Evolutionary conservation across 2,797 vertebrate species (phyloP), one percentile per base, ranked within the genome.

Genomic region (Squalus acanthias): DNA sequence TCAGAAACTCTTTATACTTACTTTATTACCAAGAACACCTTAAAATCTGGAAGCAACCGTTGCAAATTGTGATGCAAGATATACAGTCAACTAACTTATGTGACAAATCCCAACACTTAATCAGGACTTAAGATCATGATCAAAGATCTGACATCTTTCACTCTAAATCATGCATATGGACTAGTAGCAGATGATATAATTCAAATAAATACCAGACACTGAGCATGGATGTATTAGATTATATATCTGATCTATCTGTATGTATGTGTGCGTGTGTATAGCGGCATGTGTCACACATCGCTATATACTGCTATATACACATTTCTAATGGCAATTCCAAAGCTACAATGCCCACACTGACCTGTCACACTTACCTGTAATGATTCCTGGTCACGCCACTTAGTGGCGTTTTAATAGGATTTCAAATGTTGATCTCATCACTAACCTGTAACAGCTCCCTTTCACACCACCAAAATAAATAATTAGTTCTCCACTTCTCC

Each of bases 391-490:
- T 93, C 65, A 69, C 20, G 24, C 33, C n/a, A 67, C n/a, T 67
- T n/a, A 6, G 33, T 93, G 91, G 17, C 1, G 9, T 65, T 93
- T 69, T 93, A 93, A 93, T 39, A 69, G 91, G 13, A 93, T 46
- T 93, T 92, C 65, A 63, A 69, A 46, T 93, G 91, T 93, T 69
- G n/a, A 39, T 46, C 5, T 24, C 5, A 67, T 93, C 91, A 69
- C 33, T 93, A 93, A 93, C 33, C 63, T 93, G 63, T 39, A 93
- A 67, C 33, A 67, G 63, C 60, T 93, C 5, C 20, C 17, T 67
- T 63, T 67, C 91, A 93, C 15, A 67, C n/a, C 91, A 93, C 65
- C 60, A 93, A 69, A 26, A 67, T 93, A 69, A 93, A 63, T 63
- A 91, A 69, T 69, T 93, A 67, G 63, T 69, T 69, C 60, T n/a